A percentile compares a stretch with the other conserved stretches of the same genome.
Conservation (phyloP, 2,113 vertebrate species). For the Prietella phreatophila region DNA sequence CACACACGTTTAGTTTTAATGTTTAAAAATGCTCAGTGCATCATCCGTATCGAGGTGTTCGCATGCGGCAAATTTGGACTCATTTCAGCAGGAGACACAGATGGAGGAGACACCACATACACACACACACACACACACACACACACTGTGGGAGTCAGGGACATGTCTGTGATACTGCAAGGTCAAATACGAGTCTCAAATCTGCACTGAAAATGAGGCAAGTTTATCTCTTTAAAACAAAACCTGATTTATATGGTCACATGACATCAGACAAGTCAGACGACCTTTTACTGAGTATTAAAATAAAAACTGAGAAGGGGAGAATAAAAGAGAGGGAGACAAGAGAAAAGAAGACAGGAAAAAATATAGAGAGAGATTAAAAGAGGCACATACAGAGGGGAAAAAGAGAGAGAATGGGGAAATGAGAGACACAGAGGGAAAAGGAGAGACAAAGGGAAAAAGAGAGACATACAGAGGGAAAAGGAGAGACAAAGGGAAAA, state of each 20-base stretch:
- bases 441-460: not conserved
- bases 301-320: not conserved
- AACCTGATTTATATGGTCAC: not conserved
- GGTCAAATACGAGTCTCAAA: not conserved
- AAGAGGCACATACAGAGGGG: not conserved
- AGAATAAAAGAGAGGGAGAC: not conserved
- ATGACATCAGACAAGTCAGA: not conserved
- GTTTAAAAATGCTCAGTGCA: not conserved
- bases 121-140: not conserved
- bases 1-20: not conserved
- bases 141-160: slow-evolving; percentile 24
- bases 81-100: slow-evolving; percentile 1
- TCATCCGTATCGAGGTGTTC: not conserved
- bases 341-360: not conserved
- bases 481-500: not conserved
- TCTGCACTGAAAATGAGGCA: not conserved
- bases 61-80: slow-evolving; percentile 26
- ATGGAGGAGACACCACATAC: slow-evolving; percentile 17
- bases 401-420: not conserved
- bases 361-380: not conserved
- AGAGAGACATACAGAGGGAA: not conserved
- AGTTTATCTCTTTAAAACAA: not conserved
- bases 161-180: not conserved
- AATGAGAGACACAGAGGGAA: not conserved
- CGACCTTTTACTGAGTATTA: not conserved